phyloP scores from a whole-genome alignment of 2,797 vertebrate genomes.

The Protosalanx chinensis region DNA sequence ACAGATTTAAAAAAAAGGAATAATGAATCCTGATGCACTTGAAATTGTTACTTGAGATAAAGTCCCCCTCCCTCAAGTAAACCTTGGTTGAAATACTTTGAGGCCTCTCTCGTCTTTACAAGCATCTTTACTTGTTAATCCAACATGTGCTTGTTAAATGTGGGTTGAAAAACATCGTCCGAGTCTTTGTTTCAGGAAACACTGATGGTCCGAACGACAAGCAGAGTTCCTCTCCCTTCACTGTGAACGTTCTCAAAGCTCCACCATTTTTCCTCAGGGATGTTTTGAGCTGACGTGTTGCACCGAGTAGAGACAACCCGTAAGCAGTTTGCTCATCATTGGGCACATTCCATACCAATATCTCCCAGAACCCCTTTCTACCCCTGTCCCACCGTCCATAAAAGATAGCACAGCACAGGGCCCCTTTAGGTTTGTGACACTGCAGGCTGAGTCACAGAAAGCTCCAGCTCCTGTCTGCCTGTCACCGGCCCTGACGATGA shows the following conservation, averaged over 20 bases:
- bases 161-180: background rate
- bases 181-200: background rate
- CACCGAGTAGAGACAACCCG: background rate
- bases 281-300: background rate
- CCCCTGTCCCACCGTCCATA: background rate
- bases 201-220: background rate
- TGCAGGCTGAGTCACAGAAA: slow-evolving; percentile 60
- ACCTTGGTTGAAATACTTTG: slow-evolving; percentile 36
- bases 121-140: slow-evolving; percentile 30
- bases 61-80: background rate
- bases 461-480: slow-evolving; percentile 53
- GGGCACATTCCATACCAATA: background rate
- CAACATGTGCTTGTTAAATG: slow-evolving; percentile 23
- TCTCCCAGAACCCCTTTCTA: background rate
- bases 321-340: slow-evolving; percentile 12
- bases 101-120: slow-evolving; percentile 24
- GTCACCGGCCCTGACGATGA: slow-evolving; percentile 65
- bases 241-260: background rate
- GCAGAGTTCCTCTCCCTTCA: background rate
- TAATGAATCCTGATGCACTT: slow-evolving; percentile 31
- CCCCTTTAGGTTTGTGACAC: slow-evolving; percentile 14
- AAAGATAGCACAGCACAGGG: slow-evolving; percentile 51
- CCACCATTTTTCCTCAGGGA: background rate
- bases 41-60: slow-evolving; percentile 34
- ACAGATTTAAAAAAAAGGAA: slow-evolving; percentile 16